Base-by-base conservation (phyloP, 2,797 vertebrate genomes). In the Channa striata region DNA sequence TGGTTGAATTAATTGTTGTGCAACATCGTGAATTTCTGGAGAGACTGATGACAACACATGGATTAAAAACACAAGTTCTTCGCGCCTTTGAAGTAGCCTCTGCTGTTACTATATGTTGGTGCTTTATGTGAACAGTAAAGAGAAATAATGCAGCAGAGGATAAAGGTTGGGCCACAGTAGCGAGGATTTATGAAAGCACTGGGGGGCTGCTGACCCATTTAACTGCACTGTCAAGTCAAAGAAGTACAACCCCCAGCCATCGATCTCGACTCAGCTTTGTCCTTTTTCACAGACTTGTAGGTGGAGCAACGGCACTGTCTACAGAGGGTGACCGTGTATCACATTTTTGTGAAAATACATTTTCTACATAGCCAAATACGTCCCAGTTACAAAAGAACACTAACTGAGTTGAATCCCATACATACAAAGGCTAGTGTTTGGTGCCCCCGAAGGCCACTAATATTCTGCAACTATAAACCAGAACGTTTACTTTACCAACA, bases 141-240 rank as follows among this genome's bases (percentile, higher is more conserved):
- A 9, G 42, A 56, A 56, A 56, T 47, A 48, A 57, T 42, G 53
- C 21, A 58, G 65, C n/a, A 30, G 52, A 4, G 21, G 44, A 48
- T 33, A 50, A 12, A 57, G 12, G n/a, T 58, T 43, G 46, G n/a
- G 42, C 36, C 11, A 59, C 51, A 43, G 43, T 12, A 51, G 12
- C 42, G 43, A 37, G 43, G 19, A 48, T 54, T 39, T 23, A 47
- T 39, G 16, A 47, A 43, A 47, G 42, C 25, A 40, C 48, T 44
- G 46, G 46, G n/a, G 37, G 36, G 61, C 16, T 65, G 62, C 30
- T 37, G 62, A 65, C 50, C 25, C 62, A 54, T 65, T 65, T 65
- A 44, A 54, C 14, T 54, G 30, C 19, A 52, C 17, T 64, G 25
- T 63, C 37, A 49, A 14, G 16, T 44, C 5, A 20, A 44, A 34